Evolutionary conservation across 2,113 vertebrate genomes (phyloP).

Genomic region (Bos javanicus): DNA sequence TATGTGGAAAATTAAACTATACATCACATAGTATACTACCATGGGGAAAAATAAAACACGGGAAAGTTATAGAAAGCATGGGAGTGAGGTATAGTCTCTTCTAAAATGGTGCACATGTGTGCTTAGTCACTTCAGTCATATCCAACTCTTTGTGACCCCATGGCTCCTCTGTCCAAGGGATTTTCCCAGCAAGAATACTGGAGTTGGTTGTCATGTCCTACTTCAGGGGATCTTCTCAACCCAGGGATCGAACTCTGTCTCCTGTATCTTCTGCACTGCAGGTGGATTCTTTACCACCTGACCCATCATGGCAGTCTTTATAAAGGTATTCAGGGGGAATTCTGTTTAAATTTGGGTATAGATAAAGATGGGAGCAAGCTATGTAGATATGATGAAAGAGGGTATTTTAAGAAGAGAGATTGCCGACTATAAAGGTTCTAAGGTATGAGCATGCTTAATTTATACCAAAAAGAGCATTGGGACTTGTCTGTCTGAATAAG

Average conservation of each 20-base stretch:
- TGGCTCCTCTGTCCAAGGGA: background rate
- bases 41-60: background rate
- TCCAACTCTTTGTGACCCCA: background rate
- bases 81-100: background rate
- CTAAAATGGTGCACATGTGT: rapidly evolving
- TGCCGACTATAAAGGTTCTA: background rate
- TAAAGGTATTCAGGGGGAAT: background rate
- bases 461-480: background rate
- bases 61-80: background rate
- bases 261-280: background rate
- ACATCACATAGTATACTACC: background rate
- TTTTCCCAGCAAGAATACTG: background rate
- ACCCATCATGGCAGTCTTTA: background rate
- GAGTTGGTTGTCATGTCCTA: background rate
- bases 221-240: background rate
- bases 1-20: background rate
- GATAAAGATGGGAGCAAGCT: background rate
- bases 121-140: background rate
- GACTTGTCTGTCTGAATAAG: background rate
- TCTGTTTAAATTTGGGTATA: background rate
- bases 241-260: background rate
- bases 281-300: background rate
- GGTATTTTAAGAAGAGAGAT: background rate
- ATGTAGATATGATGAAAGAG: background rate
- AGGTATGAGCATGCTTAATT: background rate